phyloP scores from a whole-genome alignment of 2,888 invertebrate genomes.

The Melieria omissa region DNA sequence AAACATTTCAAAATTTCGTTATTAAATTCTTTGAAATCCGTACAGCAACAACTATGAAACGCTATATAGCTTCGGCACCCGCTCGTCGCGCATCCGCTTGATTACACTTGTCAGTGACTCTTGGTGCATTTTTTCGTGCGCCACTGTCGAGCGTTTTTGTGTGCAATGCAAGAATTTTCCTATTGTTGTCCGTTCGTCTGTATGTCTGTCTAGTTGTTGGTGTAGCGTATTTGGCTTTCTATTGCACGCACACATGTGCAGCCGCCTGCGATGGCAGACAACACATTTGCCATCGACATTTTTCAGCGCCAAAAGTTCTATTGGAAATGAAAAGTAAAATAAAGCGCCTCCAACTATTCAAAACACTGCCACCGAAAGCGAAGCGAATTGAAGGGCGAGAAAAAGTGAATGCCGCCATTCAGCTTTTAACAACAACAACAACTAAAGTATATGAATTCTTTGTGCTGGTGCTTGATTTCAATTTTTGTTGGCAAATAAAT shows the following conservation, averaged over 20 bases:
- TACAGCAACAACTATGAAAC: slow-evolving; percentile 5
- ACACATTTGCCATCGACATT: slow-evolving; percentile 36
- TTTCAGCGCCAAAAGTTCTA: slow-evolving; percentile 36
- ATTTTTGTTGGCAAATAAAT: too few relatives aligned
- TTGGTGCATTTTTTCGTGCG: too few relatives aligned
- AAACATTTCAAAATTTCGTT: slow-evolving; percentile 32
- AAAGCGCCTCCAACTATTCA: too few relatives aligned
- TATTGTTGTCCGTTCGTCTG: slow-evolving; percentile 33
- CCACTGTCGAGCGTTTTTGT: too few relatives aligned
- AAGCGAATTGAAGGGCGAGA: too few relatives aligned
- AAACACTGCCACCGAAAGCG: too few relatives aligned
- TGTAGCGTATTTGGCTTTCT: not conserved
- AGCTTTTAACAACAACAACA: not conserved
- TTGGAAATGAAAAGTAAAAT: slow-evolving; percentile 38
- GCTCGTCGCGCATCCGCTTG: not conserved
- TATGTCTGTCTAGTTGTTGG: slow-evolving; percentile 8
- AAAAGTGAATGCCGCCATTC: too few relatives aligned
- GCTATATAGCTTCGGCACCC: not conserved
- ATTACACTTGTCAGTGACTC: too few relatives aligned
- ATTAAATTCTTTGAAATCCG: slow-evolving; percentile 40
- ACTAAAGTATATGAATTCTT: too few relatives aligned
- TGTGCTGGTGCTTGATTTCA: too few relatives aligned
- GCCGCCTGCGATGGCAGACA: not conserved
- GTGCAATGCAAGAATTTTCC: slow-evolving; percentile 23
- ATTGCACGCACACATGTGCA: not conserved